Percentiles rank a stretch among this genome's conserved stretches.
Conservation (phyloP, 2,888 invertebrate species). For the Diplazon laetatorius region DNA sequence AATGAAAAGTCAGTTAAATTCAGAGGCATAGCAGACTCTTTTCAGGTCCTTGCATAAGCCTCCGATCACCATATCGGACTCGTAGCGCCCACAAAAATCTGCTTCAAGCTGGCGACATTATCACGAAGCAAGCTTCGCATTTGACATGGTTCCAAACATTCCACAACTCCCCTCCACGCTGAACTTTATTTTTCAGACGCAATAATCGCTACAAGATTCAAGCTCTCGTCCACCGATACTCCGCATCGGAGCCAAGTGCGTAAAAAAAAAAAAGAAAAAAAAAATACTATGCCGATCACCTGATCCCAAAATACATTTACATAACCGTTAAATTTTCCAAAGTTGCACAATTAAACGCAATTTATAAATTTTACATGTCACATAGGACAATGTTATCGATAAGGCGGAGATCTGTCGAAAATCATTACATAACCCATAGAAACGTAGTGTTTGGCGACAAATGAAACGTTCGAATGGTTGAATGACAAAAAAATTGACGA, state of each 20-base stretch:
- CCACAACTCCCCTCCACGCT: background rate
- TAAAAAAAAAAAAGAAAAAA: no score
- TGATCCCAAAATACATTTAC: background rate
- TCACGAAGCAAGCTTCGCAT: no score
- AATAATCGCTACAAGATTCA: no score
- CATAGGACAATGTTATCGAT: slow-evolving; percentile 48
- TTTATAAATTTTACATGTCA: slow-evolving; percentile 42
- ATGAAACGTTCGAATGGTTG: slow-evolving; percentile 7
- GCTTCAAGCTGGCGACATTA: no score
- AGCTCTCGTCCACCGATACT: background rate
- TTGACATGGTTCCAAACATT: background rate
- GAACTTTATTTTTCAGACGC: no score
- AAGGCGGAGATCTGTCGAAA: slow-evolving; percentile 46
- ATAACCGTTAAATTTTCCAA: slow-evolving; percentile 1
- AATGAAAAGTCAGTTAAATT: no score
- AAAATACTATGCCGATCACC: no score
- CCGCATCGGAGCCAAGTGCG: no score
- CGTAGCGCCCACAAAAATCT: no score
- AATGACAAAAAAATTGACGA: background rate
- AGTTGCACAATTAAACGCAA: slow-evolving; percentile 52
- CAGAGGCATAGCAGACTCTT: no score
- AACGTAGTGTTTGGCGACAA: slow-evolving; percentile 22
- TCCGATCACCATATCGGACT: no score
- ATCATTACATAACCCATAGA: slow-evolving; percentile 67
- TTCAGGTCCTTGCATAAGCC: no score